These are phyloP conservation scores for Acrossocheilus wenchowensis DNA, from an alignment of 2,797 vertebrate species.

Conservation along the genomic window DNA sequence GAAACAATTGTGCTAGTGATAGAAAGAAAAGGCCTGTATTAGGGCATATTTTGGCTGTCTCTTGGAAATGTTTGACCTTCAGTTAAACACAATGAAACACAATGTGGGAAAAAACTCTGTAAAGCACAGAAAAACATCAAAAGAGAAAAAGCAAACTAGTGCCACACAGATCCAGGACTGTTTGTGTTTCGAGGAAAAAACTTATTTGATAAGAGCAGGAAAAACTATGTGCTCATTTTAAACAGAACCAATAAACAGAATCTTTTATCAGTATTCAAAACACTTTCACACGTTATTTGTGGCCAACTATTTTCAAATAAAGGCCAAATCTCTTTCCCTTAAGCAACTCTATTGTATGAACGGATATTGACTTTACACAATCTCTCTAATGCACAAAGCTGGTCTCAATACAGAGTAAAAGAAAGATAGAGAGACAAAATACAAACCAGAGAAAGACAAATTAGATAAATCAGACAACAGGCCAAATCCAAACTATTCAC, in stretches of 20 bases:
- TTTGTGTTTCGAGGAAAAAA: constrained; percentile 30
- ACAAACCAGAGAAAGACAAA: constrained; percentile 2
- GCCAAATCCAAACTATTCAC: background rate
- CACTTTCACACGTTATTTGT: constrained; percentile 30
- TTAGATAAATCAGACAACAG: constrained; percentile 20
- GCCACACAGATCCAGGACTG: background rate
- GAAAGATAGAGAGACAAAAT: background rate
- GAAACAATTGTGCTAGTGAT: background rate
- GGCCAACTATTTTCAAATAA: constrained; percentile 46
- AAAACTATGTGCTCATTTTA: constrained; percentile 23
- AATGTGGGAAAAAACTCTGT: constrained; percentile 14
- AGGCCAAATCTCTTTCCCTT: constrained; percentile 13
- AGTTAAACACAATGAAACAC: constrained; percentile 32
- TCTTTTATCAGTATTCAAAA: constrained; percentile 37
- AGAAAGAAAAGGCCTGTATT: background rate
- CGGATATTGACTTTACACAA: constrained; percentile 57
- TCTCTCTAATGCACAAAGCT: constrained; percentile 52
- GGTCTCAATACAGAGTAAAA: constrained; percentile 4
- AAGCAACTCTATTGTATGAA: constrained; percentile 51
- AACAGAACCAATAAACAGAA: constrained; percentile 27
- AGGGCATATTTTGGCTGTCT: constrained; percentile 25
- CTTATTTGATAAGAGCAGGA: constrained; percentile 3
- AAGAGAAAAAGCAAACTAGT: constrained; percentile 5
- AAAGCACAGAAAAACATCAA: constrained; percentile 25
- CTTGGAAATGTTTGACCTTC: constrained; percentile 26